phyloP scores from a whole-genome alignment of 2,113 vertebrate genomes.

The Solea senegalensis region DNA sequence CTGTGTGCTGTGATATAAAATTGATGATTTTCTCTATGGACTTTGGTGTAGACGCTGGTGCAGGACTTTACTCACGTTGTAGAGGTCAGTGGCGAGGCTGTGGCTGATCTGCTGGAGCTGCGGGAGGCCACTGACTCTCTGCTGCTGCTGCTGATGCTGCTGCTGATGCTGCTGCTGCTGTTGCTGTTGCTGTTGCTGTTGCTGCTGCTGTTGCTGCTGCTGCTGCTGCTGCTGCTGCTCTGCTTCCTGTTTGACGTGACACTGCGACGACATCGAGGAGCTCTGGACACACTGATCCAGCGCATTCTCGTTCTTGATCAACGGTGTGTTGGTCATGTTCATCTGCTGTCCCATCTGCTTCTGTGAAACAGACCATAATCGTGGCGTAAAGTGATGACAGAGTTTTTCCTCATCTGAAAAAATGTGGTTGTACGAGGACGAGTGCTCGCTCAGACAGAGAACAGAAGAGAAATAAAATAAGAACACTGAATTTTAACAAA shows the following conservation, averaged over 20 bases:
- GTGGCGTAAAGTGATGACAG: neutral
- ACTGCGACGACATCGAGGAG: constrained; percentile 46
- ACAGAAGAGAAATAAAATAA: no score
- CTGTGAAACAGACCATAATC: neutral
- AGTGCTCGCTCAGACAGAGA: no score
- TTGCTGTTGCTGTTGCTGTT: constrained; percentile 33
- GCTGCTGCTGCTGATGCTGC: constrained; percentile 35
- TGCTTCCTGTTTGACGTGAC: constrained; percentile 56
- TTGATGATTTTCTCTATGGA: no score
- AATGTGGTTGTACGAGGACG: no score
- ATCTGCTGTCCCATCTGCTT: constrained; percentile 32
- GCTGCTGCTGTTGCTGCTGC: constrained; percentile 29
- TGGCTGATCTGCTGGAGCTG: constrained; percentile 78
- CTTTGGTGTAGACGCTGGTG: no score
- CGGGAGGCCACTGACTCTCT: constrained; percentile 41
- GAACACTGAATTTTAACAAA: no score
- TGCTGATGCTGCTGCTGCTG: constrained; percentile 22
- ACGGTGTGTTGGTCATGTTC: neutral
- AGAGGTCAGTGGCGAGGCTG: constrained; percentile 72
- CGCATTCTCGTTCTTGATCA: constrained; percentile 47
- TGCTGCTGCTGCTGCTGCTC: constrained; percentile 37
- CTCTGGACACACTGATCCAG: constrained; percentile 55
- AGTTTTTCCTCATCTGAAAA: neutral
- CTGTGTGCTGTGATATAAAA: no score
- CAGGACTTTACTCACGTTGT: constrained; percentile 67